These are phyloP conservation scores for Polia nebulosa DNA, from an alignment of 2,888 invertebrate species.

Conservation along the genomic window DNA sequence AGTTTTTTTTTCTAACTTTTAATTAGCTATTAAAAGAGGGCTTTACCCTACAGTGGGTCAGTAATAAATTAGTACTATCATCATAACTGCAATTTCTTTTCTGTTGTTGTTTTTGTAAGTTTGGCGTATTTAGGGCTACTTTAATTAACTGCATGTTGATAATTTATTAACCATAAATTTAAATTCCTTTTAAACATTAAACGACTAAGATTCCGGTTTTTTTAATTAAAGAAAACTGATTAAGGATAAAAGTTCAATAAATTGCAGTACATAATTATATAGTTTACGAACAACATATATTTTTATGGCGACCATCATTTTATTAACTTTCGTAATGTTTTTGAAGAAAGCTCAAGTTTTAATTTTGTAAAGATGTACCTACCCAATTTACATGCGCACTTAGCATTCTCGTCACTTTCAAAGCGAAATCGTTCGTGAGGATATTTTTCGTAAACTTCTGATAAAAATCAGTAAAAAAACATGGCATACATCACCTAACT, in stretches of 20 bases:
- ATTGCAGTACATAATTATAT: not conserved
- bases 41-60: not conserved
- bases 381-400: not conserved
- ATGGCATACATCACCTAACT: constrained; percentile 18
- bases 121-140: too few relatives aligned
- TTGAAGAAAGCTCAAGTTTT: not conserved
- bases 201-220: not conserved
- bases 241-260: not conserved
- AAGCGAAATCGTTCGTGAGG: constrained; percentile 39
- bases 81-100: not conserved
- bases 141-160: not conserved
- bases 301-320: not conserved
- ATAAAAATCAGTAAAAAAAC: constrained; percentile 32
- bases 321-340: not conserved
- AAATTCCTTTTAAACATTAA: not conserved
- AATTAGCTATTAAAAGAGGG: not conserved
- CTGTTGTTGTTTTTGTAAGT: too few relatives aligned
- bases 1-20: too few relatives aligned
- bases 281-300: not conserved
- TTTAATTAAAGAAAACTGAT: not conserved
- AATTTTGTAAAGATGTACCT: not conserved
- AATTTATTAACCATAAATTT: not conserved
- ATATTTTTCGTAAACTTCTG: constrained; percentile 24
- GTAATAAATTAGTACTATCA: not conserved
- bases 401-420: not conserved